Conservation (phyloP, 2,113 vertebrate species). For the Melierax canorus region DNA sequence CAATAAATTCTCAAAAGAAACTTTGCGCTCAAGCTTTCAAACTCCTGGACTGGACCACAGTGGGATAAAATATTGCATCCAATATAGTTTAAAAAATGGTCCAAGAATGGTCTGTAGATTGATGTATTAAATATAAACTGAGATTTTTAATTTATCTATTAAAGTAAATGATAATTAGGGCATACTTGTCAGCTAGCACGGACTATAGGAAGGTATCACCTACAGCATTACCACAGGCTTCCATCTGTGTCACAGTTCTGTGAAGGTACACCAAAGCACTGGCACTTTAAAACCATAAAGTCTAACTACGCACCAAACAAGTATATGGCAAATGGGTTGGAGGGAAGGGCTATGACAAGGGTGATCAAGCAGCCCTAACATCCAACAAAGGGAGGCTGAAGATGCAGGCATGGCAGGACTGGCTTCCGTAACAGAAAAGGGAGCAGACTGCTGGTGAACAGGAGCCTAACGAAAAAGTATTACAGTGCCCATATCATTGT, state of each 20-base stretch:
- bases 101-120: background rate
- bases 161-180: background rate
- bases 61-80: background rate
- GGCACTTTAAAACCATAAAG: background rate
- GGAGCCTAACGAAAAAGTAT: background rate
- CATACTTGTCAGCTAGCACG: background rate
- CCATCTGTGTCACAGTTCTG: background rate
- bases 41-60: background rate
- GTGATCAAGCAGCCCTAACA: background rate
- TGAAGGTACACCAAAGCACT: background rate
- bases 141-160: background rate
- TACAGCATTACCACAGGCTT: background rate
- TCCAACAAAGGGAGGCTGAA: accelerated
- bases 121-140: background rate
- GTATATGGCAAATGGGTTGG: accelerated
- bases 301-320: background rate
- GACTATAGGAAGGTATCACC: background rate
- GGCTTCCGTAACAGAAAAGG: accelerated
- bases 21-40: background rate
- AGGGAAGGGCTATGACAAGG: background rate
- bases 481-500: accelerated
- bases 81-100: background rate
- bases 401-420: accelerated
- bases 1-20: background rate
- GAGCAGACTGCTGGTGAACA: background rate